Evolutionary conservation across 2,113 vertebrate genomes (phyloP).

Genomic region (Channa argus): DNA sequence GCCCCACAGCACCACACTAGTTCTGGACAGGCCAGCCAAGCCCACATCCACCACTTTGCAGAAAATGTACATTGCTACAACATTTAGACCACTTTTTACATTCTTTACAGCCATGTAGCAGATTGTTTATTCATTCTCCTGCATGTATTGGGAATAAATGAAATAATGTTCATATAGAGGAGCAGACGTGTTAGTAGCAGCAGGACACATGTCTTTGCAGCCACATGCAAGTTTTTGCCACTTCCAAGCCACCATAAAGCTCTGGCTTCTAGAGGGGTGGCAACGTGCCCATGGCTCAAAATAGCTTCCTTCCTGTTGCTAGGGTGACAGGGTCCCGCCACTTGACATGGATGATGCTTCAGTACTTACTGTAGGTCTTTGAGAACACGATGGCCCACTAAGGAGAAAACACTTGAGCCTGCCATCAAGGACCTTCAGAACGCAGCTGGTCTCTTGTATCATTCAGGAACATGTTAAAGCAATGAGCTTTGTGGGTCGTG

Average conservation of each 20-base stretch:
- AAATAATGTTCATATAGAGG: background rate
- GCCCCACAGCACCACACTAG: background rate
- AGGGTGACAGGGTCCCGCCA: constrained; percentile 76
- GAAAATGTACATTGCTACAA: background rate
- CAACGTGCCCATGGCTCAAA: constrained; percentile 71
- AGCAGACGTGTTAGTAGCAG: constrained; percentile 1
- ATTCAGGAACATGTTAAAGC: constrained; percentile 9
- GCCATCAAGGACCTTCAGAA: constrained; percentile 43
- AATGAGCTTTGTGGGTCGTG: constrained; percentile 34
- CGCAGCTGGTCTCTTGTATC: constrained; percentile 65
- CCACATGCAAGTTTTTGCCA: constrained; percentile 19
- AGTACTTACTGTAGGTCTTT: constrained; percentile 50
- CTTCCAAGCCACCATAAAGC: constrained; percentile 29
- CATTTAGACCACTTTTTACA: too few species aligned
- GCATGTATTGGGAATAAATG: background rate
- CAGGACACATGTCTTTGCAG: constrained; percentile 18
- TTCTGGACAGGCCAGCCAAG: background rate
- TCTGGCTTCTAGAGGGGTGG: constrained; percentile 57
- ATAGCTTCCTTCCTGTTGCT: constrained; percentile 82
- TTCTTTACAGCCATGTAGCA: background rate
- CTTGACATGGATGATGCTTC: constrained; percentile 70
- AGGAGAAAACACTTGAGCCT: constrained; percentile 62
- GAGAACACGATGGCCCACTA: constrained; percentile 45
- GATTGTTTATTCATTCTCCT: background rate
- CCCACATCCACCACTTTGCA: background rate